These are phyloP conservation scores for Apostichopus parvimensis DNA, from an alignment of 35 echinoderm and acorn worm species.

Conservation along the genomic window DNA sequence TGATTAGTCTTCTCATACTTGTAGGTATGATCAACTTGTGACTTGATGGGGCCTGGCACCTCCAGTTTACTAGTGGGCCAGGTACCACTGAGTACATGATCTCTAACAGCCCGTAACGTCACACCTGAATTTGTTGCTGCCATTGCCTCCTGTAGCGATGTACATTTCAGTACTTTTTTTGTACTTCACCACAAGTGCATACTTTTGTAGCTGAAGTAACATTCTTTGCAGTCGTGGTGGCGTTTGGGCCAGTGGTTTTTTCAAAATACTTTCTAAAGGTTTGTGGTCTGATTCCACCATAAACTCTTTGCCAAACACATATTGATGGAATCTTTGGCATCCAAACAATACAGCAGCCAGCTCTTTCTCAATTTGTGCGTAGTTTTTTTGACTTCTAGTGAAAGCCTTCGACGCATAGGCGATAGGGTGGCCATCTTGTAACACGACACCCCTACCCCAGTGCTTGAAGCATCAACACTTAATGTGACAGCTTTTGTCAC, in stretches of 20 bases:
- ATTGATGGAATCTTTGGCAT: conserved; percentile 26
- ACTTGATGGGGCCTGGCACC: conserved; percentile 14
- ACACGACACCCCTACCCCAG: conserved; percentile 32
- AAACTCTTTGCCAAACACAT: conserved; percentile 23
- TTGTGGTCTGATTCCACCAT: conserved; percentile 59
- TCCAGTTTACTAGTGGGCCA: conserved; percentile 35
- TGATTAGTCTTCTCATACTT: not conserved
- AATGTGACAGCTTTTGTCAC: not conserved
- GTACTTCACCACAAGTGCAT: conserved; percentile 43
- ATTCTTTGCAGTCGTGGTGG: conserved; percentile 42
- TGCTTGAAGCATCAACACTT: conserved; percentile 23
- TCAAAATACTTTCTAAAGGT: conserved; percentile 46
- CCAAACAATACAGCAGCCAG: conserved; percentile 20
- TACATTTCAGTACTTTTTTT: conserved; percentile 44
- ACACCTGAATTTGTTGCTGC: conserved; percentile 34
- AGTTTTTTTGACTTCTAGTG: conserved; percentile 23
- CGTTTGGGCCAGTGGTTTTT: not conserved
- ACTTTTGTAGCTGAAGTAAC: conserved; percentile 31
- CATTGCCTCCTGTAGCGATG: conserved; percentile 31
- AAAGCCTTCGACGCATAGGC: conserved; percentile 52
- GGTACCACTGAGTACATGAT: conserved; percentile 5
- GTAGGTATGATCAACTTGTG: conserved; percentile 31
- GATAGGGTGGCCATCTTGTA: conserved; percentile 40
- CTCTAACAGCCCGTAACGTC: conserved; percentile 23
- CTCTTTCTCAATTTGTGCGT: conserved; percentile 61